phyloP scores from a whole-genome alignment of 2,113 vertebrate species.

The Nerophis lumbriciformis region DNA sequence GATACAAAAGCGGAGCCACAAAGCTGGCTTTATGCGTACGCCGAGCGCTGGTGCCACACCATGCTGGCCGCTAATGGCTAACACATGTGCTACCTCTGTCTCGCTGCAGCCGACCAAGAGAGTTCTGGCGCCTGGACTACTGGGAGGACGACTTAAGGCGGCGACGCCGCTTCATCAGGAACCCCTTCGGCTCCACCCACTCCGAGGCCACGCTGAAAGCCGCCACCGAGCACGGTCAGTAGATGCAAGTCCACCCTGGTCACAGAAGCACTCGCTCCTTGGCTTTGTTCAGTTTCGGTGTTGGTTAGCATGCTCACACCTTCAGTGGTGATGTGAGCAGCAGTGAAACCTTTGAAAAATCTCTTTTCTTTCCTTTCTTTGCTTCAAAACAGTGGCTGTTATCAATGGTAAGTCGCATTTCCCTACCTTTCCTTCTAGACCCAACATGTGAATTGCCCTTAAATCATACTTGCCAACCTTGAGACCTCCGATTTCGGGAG shows the following conservation, averaged over 20 bases:
- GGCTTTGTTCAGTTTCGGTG: no score
- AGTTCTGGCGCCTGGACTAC: slow-evolving; percentile 99
- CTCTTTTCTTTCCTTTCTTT: slow-evolving; percentile 18
- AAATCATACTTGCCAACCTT: no score
- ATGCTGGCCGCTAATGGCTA: slow-evolving; percentile 97
- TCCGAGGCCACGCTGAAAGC: slow-evolving; percentile 92
- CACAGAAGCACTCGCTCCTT: slow-evolving; percentile 7
- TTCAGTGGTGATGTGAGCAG: slow-evolving; percentile 7
- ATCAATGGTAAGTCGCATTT: slow-evolving; percentile 58
- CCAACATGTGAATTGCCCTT: not conserved
- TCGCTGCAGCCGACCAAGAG: slow-evolving; percentile 91
- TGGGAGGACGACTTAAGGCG: slow-evolving; percentile 99
- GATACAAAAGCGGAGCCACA: slow-evolving; percentile 61
- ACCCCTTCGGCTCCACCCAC: slow-evolving; percentile 96
- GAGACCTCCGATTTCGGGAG: no score
- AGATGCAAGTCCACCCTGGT: slow-evolving; percentile 52
- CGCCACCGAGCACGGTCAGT: slow-evolving; percentile 91
- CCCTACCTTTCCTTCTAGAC: not conserved
- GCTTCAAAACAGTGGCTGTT: slow-evolving; percentile 54
- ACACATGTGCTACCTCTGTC: slow-evolving; percentile 93
- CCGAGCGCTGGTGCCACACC: slow-evolving; percentile 71
- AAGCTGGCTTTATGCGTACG: slow-evolving; percentile 84
- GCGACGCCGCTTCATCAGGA: slow-evolving; percentile 94
- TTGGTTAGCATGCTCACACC: slow-evolving; percentile 2
- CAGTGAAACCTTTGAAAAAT: slow-evolving; percentile 14